These are phyloP conservation scores for Gymnocheta viridis DNA, from an alignment of 2,888 invertebrate species.

Conservation along the genomic window DNA sequence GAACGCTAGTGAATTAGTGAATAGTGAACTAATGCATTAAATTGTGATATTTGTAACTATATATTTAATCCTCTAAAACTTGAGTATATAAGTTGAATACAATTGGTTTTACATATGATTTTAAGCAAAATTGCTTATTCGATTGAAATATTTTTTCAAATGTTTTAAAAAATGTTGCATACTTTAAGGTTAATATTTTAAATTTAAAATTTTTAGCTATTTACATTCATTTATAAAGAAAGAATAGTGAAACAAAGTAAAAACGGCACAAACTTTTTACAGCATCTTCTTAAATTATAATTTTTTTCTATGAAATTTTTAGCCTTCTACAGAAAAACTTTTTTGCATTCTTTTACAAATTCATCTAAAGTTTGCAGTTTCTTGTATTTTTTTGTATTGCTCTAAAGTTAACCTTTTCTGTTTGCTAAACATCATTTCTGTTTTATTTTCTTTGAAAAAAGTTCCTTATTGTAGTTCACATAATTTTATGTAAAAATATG, in stretches of 20 bases:
- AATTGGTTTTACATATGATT: no score
- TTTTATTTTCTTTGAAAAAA: neutral
- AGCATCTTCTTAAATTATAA: neutral
- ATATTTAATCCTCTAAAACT: no score
- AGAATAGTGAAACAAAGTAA: neutral
- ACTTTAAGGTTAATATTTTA: neutral
- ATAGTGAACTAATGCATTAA: no score
- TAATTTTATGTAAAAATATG: slow-evolving; percentile 21
- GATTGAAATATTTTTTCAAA: no score
- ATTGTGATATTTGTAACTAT: no score
- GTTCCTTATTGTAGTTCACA: neutral
- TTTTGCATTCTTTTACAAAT: slow-evolving; percentile 1
- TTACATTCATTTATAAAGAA: neutral
- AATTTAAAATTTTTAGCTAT: neutral
- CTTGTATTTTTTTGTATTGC: neutral
- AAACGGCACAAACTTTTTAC: neutral
- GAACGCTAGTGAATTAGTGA: no score
- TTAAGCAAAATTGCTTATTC: no score
- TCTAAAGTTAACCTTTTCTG: neutral
- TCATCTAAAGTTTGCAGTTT: slow-evolving; percentile 4
- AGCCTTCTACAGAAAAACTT: neutral
- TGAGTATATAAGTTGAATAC: no score
- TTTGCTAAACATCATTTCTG: neutral
- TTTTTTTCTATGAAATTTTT: neutral
- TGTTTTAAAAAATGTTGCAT: neutral